Evolutionary conservation across 2,888 invertebrate genomes (phyloP), one percentile per base, ranked within the genome.

Genomic region (Polymixis flavicincta): DNA sequence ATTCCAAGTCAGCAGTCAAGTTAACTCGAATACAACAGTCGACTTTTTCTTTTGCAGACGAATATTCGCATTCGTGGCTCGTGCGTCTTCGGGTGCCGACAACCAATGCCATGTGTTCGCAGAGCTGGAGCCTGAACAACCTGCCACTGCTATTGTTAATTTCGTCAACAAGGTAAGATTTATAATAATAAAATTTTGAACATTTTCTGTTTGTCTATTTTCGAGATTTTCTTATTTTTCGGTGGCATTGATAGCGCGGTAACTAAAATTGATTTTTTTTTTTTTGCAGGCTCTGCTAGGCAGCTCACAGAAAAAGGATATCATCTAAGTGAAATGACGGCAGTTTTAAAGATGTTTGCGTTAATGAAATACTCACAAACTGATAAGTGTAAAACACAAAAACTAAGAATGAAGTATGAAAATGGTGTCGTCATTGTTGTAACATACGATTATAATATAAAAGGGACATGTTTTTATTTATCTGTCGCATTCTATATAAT

Each of bases 91-190:
- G 61, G 98, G 98, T 73, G 98, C 98, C 87, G 99, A 99, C 95
- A 99, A 99, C 96, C 98, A 99, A 96, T 99, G 99, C 95, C 99
- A 99, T 97, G 97, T 99, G 85, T 99, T 99, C 95, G 99, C 99
- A 37, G 99, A 99, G 93, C 96, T 99, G 80, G 99, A 99, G 92
- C 98, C 99, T 1, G 98, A 99, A 90, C 98, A 98, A 87, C 99
- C 99, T n/a, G 99, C 99, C 42, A 98, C 98, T 59, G 99, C 99
- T 71, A 99, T 99, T 91, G 99, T 99, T 87, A 98, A 98, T 94
- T 98, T 98, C 92, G 98, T 98, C 78, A 98, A 98, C 91, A 98
- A 98, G 97, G 98, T 98, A 88, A 55, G 37, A 6, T 37, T 37
- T 37, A 37, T 37, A 37, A 6, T 42, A 3, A 14, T 19, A n/a